phyloP scores from a whole-genome alignment of 2,113 vertebrate genomes.

The Orcinus orca region DNA sequence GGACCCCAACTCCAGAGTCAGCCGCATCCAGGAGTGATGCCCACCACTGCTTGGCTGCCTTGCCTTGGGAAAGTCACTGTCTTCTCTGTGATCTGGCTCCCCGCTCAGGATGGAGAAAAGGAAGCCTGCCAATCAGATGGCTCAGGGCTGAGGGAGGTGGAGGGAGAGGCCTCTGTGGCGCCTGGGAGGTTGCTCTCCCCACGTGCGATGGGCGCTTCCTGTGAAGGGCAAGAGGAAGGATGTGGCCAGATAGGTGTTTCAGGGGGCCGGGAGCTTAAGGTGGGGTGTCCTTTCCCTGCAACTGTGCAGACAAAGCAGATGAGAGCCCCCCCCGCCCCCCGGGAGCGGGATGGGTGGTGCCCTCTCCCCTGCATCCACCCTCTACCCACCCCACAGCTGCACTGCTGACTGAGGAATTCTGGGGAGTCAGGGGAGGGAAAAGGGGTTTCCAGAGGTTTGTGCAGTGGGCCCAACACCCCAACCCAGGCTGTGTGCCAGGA shows the following conservation, averaged over 20 bases:
- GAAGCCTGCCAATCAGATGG: background rate
- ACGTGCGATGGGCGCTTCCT: too few relatives aligned
- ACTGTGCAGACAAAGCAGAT: background rate
- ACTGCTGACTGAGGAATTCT: background rate
- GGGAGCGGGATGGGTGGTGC: background rate
- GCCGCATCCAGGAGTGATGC: background rate
- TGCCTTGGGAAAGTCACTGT: background rate
- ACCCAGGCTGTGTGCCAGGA: background rate
- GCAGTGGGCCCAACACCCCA: too few relatives aligned
- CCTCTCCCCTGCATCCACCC: background rate
- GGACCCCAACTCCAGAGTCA: background rate
- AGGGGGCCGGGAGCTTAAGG: background rate
- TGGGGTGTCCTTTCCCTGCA: background rate
- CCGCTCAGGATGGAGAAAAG: background rate
- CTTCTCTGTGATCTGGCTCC: background rate
- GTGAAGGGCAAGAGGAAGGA: background rate
- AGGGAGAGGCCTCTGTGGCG: background rate
- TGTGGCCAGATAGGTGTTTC: background rate
- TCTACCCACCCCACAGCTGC: background rate
- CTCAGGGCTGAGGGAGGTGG: fast-evolving
- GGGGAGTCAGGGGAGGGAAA: background rate
- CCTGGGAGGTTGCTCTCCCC: too few relatives aligned
- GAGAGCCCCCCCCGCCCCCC: background rate
- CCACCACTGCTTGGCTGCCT: background rate
- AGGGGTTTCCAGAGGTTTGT: background rate